Percentiles rank a stretch among this genome's conserved stretches.
These are phyloP conservation scores for Drosophila neonasuta DNA, from an alignment of 2,888 invertebrate species.

Conservation along the genomic window DNA sequence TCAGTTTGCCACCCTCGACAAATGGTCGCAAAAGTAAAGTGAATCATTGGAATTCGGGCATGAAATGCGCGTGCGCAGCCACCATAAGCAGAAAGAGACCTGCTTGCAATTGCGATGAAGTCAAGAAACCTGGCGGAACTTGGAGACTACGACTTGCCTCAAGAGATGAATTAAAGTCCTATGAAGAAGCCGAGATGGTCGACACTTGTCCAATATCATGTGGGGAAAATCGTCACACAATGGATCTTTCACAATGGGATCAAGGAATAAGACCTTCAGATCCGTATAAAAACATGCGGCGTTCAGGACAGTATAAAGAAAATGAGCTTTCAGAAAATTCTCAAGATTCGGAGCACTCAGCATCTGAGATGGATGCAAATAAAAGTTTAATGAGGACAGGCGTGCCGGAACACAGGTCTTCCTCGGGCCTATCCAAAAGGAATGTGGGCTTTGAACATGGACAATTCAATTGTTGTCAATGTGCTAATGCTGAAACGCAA, in stretches of 20 bases:
- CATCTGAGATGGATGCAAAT: no score
- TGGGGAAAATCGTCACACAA: background rate
- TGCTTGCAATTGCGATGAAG: background rate
- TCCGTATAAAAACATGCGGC: background rate
- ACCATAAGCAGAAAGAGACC: background rate
- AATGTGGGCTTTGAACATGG: background rate
- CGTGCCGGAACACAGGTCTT: background rate
- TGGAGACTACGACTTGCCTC: conserved; percentile 5
- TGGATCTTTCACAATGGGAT: background rate
- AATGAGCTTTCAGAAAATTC: no score
- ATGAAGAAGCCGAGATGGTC: background rate
- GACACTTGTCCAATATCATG: background rate
- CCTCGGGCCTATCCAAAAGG: background rate
- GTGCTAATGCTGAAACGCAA: conserved; percentile 2
- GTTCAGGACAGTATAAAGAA: no score
- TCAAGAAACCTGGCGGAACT: background rate
- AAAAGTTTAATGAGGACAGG: background rate
- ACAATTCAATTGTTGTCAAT: background rate
- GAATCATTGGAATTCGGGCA: no score
- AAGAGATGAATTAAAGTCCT: background rate
- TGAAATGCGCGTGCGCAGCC: background rate
- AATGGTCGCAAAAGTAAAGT: background rate
- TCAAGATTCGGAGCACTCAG: no score
- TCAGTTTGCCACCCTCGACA: conserved; percentile 18
- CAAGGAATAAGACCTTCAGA: background rate